Base-by-base conservation (phyloP, 2,797 vertebrate species). In the Pristis pectinata region DNA sequence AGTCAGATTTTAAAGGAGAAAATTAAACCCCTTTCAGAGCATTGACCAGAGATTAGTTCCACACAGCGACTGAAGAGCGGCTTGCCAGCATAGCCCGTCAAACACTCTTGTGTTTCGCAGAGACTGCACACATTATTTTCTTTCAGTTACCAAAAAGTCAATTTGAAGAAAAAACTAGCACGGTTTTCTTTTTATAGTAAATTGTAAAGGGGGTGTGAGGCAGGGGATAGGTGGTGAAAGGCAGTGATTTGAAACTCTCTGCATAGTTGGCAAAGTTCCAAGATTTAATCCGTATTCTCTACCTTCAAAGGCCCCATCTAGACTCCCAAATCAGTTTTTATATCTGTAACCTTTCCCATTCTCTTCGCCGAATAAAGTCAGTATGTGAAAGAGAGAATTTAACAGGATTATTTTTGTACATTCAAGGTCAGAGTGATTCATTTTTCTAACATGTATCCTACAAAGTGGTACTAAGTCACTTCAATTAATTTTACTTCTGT, bases 31-130 rank as follows among this genome's bases (percentile, higher is more conserved):
- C 95, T 95, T 96, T 95, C 34, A 87, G 95, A 95, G 95, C 95
- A 95, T 95, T 95, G 95, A 96, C 95, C 95, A 94, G 96, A 96
- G 96, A 96, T 96, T 96, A 96, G 95, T 96, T 96, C 95, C 96
- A 95, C 95, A 95, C 95, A 96, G 95, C 96, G 95, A 92, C 94
- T 95, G 95, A 95, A 95, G 96, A 95, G 44, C 92, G 96, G 70
- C 70, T 96, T 95, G 70, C 70, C 70, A 94, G 92, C 1, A 30
- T 44, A 76, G 41, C 7, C 11, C 70, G 76, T 76, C 76, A 72
- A 94, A 95, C 95, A 95, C 53, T 17, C 27, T 24, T 95, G 94
- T 94, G 83, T 94, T 94, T 94, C 94, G 94, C 95, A 95, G 72
- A 95, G 85, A 96, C 95, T 95, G 95, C 72, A 85, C 79, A 93